Percentiles rank a stretch among this genome's conserved stretches.
These are phyloP conservation scores for Gadopsis marmoratus DNA, from an alignment of 2,797 vertebrate species.

Conservation along the genomic window DNA sequence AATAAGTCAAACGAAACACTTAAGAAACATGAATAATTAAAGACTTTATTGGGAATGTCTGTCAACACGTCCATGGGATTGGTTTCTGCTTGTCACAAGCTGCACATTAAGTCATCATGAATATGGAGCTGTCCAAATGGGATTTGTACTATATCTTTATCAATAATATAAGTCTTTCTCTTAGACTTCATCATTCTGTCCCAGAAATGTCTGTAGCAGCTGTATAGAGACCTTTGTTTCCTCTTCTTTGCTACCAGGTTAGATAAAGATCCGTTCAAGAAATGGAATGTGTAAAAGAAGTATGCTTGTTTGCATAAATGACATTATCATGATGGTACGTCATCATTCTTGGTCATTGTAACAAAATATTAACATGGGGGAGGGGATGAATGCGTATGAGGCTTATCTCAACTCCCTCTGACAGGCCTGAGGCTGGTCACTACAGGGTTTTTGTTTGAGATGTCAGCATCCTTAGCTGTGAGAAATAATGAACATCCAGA, in stretches of 20 bases:
- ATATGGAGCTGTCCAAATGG: constrained; percentile 62
- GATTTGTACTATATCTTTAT: constrained; percentile 73
- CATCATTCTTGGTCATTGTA: constrained; percentile 29
- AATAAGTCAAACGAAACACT: constrained; percentile 66
- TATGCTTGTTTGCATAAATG: constrained; percentile 8
- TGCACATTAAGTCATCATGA: constrained; percentile 72
- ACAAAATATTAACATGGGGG: constrained; percentile 17
- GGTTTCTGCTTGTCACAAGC: constrained; percentile 66
- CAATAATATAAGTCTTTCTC: constrained; percentile 74
- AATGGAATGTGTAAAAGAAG: constrained; percentile 12
- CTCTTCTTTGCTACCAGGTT: constrained; percentile 4
- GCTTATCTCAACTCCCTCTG: constrained; percentile 58
- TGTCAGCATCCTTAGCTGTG: constrained; percentile 72
- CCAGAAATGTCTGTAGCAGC: constrained; percentile 63
- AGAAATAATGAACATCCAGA: constrained; percentile 81
- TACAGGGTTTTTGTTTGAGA: constrained; percentile 72
- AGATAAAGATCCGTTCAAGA: constrained; percentile 32
- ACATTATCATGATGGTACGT: constrained; percentile 24
- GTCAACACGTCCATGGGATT: constrained; percentile 60
- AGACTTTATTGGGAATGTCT: constrained; percentile 68
- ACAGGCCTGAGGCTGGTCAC: constrained; percentile 67
- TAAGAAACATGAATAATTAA: constrained; percentile 80
- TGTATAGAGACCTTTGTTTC: constrained; percentile 25
- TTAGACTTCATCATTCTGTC: constrained; percentile 55
- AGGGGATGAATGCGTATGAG: constrained; percentile 27